Conservation (phyloP, 1,140 invertebrate genomes). For the Drosophila lacertosa region DNA sequence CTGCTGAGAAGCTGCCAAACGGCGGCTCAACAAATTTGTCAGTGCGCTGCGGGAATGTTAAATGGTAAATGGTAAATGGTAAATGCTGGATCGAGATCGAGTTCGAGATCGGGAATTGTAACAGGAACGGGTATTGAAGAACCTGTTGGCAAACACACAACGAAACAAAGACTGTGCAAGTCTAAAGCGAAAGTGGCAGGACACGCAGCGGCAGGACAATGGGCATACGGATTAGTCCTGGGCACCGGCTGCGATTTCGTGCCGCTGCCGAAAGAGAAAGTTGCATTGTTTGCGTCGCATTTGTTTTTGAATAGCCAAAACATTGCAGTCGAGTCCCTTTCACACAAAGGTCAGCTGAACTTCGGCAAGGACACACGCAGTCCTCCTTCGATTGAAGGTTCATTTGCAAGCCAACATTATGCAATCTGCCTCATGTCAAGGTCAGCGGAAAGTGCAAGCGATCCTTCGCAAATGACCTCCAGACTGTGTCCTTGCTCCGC, state of each 20-base stretch:
- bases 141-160: conserved; percentile 39
- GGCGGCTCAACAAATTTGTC: conserved; percentile 52
- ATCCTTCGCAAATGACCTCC: conserved; percentile 38
- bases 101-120: neutral
- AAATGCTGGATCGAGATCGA: no score
- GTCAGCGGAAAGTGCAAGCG: conserved; percentile 70
- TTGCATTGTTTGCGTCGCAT: conserved; percentile 44
- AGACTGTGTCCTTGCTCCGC: conserved; percentile 33
- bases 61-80: no score
- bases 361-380: conserved; percentile 60
- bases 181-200: conserved; percentile 45
- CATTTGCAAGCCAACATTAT: conserved; percentile 58
- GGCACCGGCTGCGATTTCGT: conserved; percentile 26
- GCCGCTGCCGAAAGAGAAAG: conserved; percentile 66
- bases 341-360: conserved; percentile 37
- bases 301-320: conserved; percentile 68
- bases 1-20: conserved; percentile 32
- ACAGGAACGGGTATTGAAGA: conserved; percentile 6
- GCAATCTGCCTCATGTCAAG: conserved; percentile 56
- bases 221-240: conserved; percentile 45
- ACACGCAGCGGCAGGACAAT: conserved; percentile 49
- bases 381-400: no score
- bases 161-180: conserved; percentile 5
- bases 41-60: conserved; percentile 30
- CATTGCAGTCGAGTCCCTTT: conserved; percentile 33